Evolutionary conservation across 2,888 invertebrate species (phyloP).

Genomic region (Frankliniella intonsa): DNA sequence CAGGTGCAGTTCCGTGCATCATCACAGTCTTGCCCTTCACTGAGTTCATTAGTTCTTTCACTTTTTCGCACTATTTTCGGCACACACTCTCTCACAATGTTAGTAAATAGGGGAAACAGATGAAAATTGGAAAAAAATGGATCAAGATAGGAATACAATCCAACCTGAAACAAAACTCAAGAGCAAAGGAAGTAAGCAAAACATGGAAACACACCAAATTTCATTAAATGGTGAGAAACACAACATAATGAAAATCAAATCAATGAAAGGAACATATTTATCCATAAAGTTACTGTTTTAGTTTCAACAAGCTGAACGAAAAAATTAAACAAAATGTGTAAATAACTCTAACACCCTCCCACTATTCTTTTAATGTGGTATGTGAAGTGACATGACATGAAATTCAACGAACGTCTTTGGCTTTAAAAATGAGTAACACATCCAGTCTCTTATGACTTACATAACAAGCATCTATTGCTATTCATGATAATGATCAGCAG

Average conservation of each 20-base stretch:
- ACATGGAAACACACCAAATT: conserved; percentile 38
- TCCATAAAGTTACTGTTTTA: not conserved
- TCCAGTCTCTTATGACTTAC: not conserved
- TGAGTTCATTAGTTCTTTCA: conserved; percentile 1
- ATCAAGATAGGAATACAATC: conserved; percentile 43
- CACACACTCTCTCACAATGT: conserved; percentile 20
- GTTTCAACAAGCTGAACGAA: not conserved
- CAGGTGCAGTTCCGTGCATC: conserved; percentile 8
- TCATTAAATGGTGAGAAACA: conserved; percentile 10
- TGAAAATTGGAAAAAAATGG: conserved; percentile 43
- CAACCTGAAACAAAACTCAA: conserved; percentile 39
- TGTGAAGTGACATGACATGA: not conserved
- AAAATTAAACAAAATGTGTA: not conserved
- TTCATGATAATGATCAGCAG: not conserved
- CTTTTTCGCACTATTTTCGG: not conserved
- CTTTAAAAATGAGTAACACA: too few species aligned
- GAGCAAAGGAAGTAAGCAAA: conserved; percentile 42
- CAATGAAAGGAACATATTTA: conserved; percentile 15
- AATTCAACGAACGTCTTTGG: too few species aligned
- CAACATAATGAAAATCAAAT: conserved; percentile 26
- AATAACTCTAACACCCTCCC: not conserved
- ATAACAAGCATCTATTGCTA: conserved; percentile 7
- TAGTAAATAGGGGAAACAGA: conserved; percentile 38
- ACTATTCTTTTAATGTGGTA: not conserved
- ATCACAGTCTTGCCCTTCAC: conserved; percentile 1